These are phyloP conservation scores for Noctua fimbriata DNA, from an alignment of 2,888 invertebrate species.

Conservation along the genomic window DNA sequence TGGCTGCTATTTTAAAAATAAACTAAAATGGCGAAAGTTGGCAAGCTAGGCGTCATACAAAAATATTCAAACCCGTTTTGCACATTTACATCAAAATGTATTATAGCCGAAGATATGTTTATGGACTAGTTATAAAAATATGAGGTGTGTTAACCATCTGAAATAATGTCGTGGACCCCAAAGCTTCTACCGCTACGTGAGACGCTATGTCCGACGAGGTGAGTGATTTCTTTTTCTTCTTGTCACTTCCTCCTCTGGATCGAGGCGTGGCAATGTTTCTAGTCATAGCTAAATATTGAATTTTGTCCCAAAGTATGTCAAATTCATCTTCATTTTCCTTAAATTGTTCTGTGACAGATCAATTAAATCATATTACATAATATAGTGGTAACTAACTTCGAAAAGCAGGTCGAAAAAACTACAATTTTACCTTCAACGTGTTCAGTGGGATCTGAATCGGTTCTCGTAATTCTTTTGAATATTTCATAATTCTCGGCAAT, in stretches of 20 bases:
- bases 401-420: neutral
- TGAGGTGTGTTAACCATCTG: constrained; percentile 74
- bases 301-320: constrained; percentile 79
- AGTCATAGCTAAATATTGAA: constrained; percentile 76
- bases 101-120: neutral
- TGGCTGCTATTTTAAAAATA: neutral
- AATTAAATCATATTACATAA: neutral
- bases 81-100: neutral
- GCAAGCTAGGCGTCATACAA: neutral
- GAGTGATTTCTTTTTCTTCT: constrained; percentile 81
- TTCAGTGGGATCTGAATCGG: constrained; percentile 64
- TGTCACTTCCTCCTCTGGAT: constrained; percentile 80
- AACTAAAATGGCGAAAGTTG: neutral
- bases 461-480: constrained; percentile 65
- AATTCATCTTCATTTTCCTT: constrained; percentile 78
- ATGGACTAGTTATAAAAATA: neutral
- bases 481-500: constrained; percentile 80
- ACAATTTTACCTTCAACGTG: constrained; percentile 72
- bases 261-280: constrained; percentile 80
- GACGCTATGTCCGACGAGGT: constrained; percentile 75
- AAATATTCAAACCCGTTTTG: neutral
- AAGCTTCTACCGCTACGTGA: constrained; percentile 73
- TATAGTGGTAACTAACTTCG: neutral
- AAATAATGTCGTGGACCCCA: constrained; percentile 84
- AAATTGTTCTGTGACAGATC: constrained; percentile 69